Evolutionary conservation across 2,888 invertebrate genomes (phyloP).

Genomic region (Cylloceria caligata): DNA sequence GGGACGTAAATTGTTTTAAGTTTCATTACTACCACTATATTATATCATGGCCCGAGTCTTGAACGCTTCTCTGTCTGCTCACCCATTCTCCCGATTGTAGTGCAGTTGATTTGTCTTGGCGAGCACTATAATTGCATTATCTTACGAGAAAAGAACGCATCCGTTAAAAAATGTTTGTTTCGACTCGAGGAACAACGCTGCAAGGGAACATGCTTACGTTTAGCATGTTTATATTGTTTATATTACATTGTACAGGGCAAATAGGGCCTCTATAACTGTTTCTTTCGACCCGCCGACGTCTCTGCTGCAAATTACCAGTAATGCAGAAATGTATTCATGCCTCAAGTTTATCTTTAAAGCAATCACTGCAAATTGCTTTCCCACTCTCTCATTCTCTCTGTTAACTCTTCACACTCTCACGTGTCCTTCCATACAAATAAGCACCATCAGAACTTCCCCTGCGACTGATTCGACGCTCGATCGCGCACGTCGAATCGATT

Average conservation of each 20-base stretch:
- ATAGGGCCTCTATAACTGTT: constrained; percentile 22
- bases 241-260: neutral
- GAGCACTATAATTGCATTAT: constrained; percentile 7
- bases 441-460: constrained; percentile 7
- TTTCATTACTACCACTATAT: neutral
- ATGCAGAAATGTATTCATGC: constrained; percentile 6
- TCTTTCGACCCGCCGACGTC: neutral
- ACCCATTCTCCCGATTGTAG: constrained; percentile 1
- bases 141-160: constrained; percentile 6
- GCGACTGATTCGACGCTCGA: neutral
- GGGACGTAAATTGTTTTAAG: constrained; percentile 12
- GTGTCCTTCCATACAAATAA: constrained; percentile 11
- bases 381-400: neutral
- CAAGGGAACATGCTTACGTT: neutral
- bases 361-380: neutral
- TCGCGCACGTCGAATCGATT: neutral
- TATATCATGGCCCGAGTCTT: constrained; percentile 24
- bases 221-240: constrained; percentile 1
- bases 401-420: constrained; percentile 2
- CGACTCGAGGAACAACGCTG: neutral
- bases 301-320: neutral
- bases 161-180: neutral
- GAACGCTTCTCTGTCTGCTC: constrained; percentile 7
- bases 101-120: constrained; percentile 23
- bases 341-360: neutral